phyloP scores from a whole-genome alignment of 2,888 invertebrate species.

The Pimpla rufipes region DNA sequence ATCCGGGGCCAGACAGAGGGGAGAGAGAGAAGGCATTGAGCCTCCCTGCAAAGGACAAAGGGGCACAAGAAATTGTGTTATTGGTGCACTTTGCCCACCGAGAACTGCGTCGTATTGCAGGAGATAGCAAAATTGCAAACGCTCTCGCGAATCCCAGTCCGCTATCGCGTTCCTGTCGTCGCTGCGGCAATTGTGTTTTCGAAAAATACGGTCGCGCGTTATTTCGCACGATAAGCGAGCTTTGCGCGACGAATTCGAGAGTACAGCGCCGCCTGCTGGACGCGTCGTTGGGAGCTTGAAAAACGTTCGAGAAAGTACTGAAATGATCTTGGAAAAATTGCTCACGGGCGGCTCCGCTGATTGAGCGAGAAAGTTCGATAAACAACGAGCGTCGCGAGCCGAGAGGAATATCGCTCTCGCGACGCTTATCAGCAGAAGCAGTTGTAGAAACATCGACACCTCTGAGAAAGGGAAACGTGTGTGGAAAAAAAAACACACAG shows the following conservation, averaged over 20 bases:
- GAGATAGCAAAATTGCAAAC: not conserved
- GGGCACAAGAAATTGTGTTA: no score
- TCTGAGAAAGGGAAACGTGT: not conserved
- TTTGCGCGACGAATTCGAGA: not conserved
- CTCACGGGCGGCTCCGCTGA: not conserved
- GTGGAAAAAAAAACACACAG: not conserved
- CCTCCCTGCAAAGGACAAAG: not conserved
- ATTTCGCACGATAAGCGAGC: not conserved
- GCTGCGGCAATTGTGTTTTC: constrained; percentile 25
- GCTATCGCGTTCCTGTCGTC: not conserved
- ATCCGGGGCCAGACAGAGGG: no score
- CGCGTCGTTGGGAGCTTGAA: not conserved
- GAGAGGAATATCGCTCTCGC: not conserved
- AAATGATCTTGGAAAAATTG: constrained; percentile 6
- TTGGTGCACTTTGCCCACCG: not conserved
- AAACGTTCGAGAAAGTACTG: constrained; percentile 23
- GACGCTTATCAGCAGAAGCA: constrained; percentile 45
- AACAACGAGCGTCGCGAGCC: not conserved
- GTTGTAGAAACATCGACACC: constrained; percentile 46
- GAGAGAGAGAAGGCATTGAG: no score
- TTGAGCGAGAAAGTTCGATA: constrained; percentile 9
- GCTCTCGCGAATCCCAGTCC: not conserved
- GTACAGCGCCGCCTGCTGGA: not conserved
- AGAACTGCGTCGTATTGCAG: constrained; percentile 5
- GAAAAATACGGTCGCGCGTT: constrained; percentile 1